phyloP scores from a whole-genome alignment of 2,797 vertebrate species.

The Kryptopterus vitreolus region DNA sequence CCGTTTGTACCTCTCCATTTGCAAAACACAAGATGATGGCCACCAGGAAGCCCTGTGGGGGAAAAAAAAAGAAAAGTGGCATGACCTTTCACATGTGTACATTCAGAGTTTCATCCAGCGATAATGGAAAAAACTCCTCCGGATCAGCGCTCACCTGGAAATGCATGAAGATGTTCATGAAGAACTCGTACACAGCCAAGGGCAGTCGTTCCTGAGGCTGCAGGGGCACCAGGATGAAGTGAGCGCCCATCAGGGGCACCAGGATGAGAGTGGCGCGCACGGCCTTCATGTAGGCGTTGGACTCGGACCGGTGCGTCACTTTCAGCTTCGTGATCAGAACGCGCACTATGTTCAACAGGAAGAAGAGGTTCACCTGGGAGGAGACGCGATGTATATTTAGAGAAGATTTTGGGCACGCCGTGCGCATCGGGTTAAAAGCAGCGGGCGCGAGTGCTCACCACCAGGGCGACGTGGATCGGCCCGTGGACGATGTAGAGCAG shows the following conservation, averaged over 20 bases:
- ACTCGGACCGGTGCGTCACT: slow-evolving; percentile 74
- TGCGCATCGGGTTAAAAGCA: neutral
- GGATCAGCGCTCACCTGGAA: slow-evolving; percentile 68
- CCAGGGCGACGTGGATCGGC: slow-evolving; percentile 74
- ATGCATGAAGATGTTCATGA: slow-evolving; percentile 67
- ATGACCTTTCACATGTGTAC: no score
- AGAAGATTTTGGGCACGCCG: neutral
- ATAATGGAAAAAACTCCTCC: neutral
- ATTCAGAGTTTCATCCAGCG: no score
- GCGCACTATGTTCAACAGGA: slow-evolving; percentile 79
- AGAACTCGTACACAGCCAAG: slow-evolving; percentile 65
- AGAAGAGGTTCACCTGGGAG: slow-evolving; percentile 78
- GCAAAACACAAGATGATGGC: slow-evolving; percentile 81
- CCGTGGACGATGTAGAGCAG: slow-evolving; percentile 76
- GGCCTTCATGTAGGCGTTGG: slow-evolving; percentile 78
- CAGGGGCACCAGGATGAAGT: slow-evolving; percentile 72
- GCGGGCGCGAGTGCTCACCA: slow-evolving; percentile 65
- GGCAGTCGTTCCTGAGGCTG: slow-evolving; percentile 62
- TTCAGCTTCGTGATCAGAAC: slow-evolving; percentile 80
- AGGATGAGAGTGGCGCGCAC: slow-evolving; percentile 80
- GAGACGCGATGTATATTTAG: neutral
- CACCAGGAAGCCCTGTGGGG: slow-evolving; percentile 77
- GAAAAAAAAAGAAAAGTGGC: slow-evolving; percentile 39
- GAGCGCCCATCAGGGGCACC: slow-evolving; percentile 76
- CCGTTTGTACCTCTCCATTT: slow-evolving; percentile 74